Conservation (phyloP, 2,113 vertebrate species). For the Zapus hudsonius region DNA sequence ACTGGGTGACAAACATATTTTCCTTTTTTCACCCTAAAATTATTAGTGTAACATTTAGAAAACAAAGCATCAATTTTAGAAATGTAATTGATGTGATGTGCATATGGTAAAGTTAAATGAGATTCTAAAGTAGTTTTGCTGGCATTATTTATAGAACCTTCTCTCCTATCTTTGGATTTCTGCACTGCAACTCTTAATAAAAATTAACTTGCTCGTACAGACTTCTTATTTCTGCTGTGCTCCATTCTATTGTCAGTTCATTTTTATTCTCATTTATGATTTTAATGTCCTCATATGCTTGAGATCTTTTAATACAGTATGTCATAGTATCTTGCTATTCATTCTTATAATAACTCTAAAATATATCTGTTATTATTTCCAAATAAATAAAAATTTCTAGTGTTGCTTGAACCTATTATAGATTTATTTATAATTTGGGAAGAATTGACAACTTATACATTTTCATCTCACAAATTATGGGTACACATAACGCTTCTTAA, state of each 20-base stretch:
- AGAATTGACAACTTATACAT: neutral
- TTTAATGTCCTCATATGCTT: neutral
- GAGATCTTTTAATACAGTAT: neutral
- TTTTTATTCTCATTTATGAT: too few relatives aligned
- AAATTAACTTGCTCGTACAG: too few relatives aligned
- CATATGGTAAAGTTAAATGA: neutral
- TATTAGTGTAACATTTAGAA: too few relatives aligned
- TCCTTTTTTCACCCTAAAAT: too few relatives aligned
- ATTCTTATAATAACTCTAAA: too few relatives aligned
- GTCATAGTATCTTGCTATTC: rapidly evolving
- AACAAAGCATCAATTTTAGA: neutral
- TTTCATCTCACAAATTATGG: neutral
- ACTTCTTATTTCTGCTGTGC: too few relatives aligned
- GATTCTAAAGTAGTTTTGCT: neutral
- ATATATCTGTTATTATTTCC: neutral
- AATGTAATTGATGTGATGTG: neutral
- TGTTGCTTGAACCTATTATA: too few relatives aligned
- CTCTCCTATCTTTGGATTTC: neutral
- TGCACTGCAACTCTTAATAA: too few relatives aligned
- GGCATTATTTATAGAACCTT: neutral
- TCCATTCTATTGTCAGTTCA: too few relatives aligned
- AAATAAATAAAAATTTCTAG: neutral
- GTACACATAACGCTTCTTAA: neutral
- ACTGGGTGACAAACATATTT: too few relatives aligned
- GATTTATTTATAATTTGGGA: too few relatives aligned